Base-by-base conservation (phyloP, 2,888 invertebrate genomes). In the Nomada lathburiana region DNA sequence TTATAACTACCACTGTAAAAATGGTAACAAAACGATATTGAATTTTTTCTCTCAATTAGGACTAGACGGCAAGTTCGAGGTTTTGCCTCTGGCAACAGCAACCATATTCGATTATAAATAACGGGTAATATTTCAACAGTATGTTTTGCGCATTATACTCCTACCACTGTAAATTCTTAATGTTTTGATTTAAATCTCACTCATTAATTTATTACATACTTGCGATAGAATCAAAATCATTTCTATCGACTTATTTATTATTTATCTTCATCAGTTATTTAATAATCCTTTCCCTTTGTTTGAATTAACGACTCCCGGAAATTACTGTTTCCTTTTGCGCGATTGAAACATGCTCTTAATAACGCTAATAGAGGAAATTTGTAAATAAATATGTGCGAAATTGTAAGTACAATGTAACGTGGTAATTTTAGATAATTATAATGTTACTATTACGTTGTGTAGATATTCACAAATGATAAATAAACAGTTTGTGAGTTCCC, bases 31-130 rank as follows among this genome's bases (percentile, higher is more conserved):
- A 71, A 80, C 65, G 80, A 85, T 88, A 74, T 88, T 83, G 86
- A 75, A 92, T 76, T 92, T 89, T 92, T 92, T 89, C 90, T 88
- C 68, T 88, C 68, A 82, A 90, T 86, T 86, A 94, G 94, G 93
- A 91, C 91, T 91, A 92, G 93, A 88, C 90, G 94, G 82, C 93
- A 92, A 82, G 90, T 92, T 87, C 91, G 93, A 90, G 92, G 91
- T 88, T 91, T 92, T 87, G 90, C 92, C 86, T 90, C 91, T 77
- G 93, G 93, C 90, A 94, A 93, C 93, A 94, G 93, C 93, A 93
- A 94, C 90, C 93, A 93, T 89, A 93, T 94, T 90, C 91, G 92
- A 90, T 92, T 93, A 88, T 94, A 93, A 92, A 85, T 76, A 75
- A 63, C 70, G 72, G 76, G 72, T 81, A 83, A 81, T 78, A 74